phyloP scores from a whole-genome alignment of 2,888 invertebrate genomes.

The Chaetogeoica ovagalla region DNA sequence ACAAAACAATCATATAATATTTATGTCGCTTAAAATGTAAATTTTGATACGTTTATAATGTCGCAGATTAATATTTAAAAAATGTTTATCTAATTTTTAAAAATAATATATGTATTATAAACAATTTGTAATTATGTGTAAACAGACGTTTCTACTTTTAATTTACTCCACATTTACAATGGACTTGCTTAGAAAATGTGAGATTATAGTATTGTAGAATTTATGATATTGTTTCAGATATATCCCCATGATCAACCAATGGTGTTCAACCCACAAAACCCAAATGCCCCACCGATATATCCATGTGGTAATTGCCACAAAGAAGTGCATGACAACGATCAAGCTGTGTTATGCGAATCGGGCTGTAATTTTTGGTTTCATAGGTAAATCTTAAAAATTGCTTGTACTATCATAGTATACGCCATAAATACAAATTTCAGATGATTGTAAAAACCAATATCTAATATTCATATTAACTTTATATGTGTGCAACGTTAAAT shows the following conservation, averaged over 20 bases:
- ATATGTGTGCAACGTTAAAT: no score
- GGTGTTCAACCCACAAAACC: constrained; percentile 98
- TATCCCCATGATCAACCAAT: constrained; percentile 95
- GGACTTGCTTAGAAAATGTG: not conserved
- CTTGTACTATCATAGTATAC: not conserved
- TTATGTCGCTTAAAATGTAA: not conserved
- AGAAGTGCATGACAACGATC: constrained; percentile 98
- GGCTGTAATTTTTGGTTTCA: constrained; percentile 99
- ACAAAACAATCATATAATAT: not conserved
- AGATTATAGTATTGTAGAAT: not conserved
- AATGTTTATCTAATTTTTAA: no score
- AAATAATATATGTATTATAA: no score
- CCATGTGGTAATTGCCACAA: constrained; percentile 97
- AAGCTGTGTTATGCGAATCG: constrained; percentile 95
- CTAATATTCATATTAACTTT: no score
- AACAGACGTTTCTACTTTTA: no score
- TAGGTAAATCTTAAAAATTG: constrained; percentile 65
- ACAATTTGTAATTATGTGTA: not conserved
- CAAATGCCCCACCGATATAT: constrained; percentile 96
- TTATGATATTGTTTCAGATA: constrained; percentile 60
- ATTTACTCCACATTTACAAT: not conserved
- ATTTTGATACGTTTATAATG: no score
- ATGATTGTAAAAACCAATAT: no score
- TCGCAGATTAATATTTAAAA: no score
- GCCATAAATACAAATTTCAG: no score